phyloP scores from a whole-genome alignment of 53 echinoderm and acorn worm species.

The Temnopleurus reevesii region DNA sequence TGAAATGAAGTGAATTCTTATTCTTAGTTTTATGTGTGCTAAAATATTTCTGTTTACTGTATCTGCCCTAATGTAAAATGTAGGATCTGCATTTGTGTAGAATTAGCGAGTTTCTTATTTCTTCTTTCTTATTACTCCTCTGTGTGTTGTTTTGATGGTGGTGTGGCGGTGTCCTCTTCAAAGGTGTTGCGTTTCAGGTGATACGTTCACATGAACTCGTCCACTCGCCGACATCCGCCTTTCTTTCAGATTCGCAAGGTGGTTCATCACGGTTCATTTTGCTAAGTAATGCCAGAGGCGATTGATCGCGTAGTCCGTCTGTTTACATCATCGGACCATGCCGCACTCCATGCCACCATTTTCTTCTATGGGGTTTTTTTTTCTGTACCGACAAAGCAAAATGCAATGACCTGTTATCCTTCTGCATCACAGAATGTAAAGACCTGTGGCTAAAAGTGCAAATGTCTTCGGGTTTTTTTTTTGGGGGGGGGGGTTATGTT shows the following conservation, averaged over 20 bases:
- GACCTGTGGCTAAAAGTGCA: too few relatives aligned
- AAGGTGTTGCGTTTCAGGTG: neutral
- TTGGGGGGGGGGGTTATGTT: too few relatives aligned
- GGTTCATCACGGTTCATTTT: neutral
- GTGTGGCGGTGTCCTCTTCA: neutral
- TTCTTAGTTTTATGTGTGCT: too few relatives aligned
- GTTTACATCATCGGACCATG: neutral
- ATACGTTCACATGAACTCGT: neutral
- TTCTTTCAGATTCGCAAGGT: neutral
- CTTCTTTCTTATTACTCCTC: conserved; percentile 20
- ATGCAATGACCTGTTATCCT: too few relatives aligned
- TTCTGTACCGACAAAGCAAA: neutral
- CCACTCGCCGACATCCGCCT: neutral
- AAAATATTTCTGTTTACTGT: too few relatives aligned
- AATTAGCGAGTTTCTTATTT: too few relatives aligned
- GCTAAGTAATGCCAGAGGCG: neutral
- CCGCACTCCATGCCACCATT: neutral
- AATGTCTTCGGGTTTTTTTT: too few relatives aligned
- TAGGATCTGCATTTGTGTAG: too few relatives aligned
- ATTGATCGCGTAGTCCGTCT: neutral
- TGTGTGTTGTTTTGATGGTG: conserved; percentile 12
- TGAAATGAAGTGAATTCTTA: too few relatives aligned
- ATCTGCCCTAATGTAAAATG: too few relatives aligned
- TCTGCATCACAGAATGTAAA: too few relatives aligned
- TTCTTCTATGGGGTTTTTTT: neutral